phyloP scores from a whole-genome alignment of 2,888 invertebrate genomes.

The Cheilosia scutellata region DNA sequence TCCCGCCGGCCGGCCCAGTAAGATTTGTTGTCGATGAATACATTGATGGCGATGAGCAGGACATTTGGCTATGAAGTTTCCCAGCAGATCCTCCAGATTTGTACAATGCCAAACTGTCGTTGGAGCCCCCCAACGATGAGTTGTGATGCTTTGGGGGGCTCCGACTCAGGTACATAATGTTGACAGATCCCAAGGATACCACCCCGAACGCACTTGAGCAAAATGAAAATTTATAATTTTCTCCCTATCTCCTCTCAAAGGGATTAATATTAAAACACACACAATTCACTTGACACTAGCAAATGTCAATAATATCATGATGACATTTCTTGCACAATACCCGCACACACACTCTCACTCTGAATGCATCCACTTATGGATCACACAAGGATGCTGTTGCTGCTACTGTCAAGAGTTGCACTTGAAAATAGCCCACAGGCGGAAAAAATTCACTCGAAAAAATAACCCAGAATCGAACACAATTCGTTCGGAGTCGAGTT shows the following conservation, averaged over 20 bases:
- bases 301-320: slow-evolving; percentile 74
- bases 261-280: slow-evolving; percentile 46
- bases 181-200: slow-evolving; percentile 61
- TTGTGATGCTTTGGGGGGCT: slow-evolving; percentile 82
- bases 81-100: slow-evolving; percentile 51
- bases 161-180: slow-evolving; percentile 81
- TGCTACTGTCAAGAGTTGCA: slow-evolving; percentile 76
- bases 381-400: slow-evolving; percentile 71
- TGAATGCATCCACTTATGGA: slow-evolving; percentile 43
- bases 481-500: slow-evolving; percentile 45
- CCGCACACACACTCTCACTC: slow-evolving; percentile 18
- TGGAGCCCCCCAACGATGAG: slow-evolving; percentile 82
- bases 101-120: slow-evolving; percentile 72
- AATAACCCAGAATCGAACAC: slow-evolving; percentile 24
- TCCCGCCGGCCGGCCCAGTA: slow-evolving; percentile 43
- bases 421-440: slow-evolving; percentile 76
- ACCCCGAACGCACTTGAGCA: slow-evolving; percentile 15
- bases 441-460: slow-evolving; percentile 55
- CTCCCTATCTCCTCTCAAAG: slow-evolving; percentile 5
- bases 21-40: slow-evolving; percentile 76
- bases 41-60: slow-evolving; percentile 69
- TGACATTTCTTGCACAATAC: slow-evolving; percentile 65
- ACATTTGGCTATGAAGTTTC: slow-evolving; percentile 65
- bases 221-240: background rate
- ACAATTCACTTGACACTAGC: slow-evolving; percentile 63